Evolutionary conservation across 1,140 invertebrate species (phyloP).

Genomic region (Tetraneura akinire): DNA sequence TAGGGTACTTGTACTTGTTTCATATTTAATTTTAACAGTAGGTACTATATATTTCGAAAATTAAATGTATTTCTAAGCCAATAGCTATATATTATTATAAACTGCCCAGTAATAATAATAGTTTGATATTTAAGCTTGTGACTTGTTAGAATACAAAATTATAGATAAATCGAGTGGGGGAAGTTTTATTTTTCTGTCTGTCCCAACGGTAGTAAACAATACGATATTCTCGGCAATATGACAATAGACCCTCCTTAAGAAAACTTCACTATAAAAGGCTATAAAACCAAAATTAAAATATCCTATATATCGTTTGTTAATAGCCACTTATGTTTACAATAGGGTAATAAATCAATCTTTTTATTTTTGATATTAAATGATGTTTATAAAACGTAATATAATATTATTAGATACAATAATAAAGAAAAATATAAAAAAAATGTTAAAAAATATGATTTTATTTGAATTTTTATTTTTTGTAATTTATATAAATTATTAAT

Average conservation of each 20-base stretch:
- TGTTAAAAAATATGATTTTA: no score
- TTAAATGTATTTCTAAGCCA: no score
- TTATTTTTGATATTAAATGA: conserved; percentile 39
- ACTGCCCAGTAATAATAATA: not conserved
- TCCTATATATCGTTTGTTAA: conserved; percentile 34
- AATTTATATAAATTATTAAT: no score
- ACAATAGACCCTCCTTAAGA: conserved; percentile 32
- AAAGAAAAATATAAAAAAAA: no score
- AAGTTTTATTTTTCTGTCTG: conserved; percentile 23
- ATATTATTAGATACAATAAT: conserved; percentile 9
- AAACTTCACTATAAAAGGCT: conserved; percentile 23
- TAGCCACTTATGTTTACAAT: conserved; percentile 46
- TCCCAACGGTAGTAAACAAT: conserved; percentile 33
- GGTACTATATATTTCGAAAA: no score
- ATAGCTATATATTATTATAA: not conserved
- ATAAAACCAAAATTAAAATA: conserved; percentile 47
- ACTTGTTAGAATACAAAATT: not conserved
- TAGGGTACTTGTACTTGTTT: no score
- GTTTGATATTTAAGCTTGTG: conserved; percentile 21
- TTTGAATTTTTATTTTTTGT: no score
- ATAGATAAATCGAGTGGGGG: no score
- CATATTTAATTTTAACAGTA: no score
- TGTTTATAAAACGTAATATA: conserved; percentile 21
- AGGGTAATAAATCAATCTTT: conserved; percentile 31
- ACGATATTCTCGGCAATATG: conserved; percentile 32